These are phyloP conservation scores for Acropora yongei DNA, from an alignment of 64 coral and sea anemone genomes.

Conservation along the genomic window DNA sequence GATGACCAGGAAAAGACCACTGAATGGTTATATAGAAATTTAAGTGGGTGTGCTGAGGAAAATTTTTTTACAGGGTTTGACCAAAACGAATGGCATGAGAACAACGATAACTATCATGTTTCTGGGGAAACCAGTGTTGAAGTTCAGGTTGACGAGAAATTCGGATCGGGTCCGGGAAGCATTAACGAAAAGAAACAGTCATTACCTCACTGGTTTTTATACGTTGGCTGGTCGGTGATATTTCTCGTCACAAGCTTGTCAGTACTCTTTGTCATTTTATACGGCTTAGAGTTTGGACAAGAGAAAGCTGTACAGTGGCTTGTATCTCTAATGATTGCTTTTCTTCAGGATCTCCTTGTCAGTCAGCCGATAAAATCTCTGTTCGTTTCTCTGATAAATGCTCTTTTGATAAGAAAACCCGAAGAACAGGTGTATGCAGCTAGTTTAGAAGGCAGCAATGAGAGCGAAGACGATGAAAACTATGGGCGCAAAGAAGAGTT, in stretches of 20 bases:
- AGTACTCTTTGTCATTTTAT: constrained; percentile 64
- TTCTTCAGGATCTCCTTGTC: constrained; percentile 70
- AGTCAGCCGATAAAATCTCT: constrained; percentile 62
- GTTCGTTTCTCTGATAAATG: constrained; percentile 52
- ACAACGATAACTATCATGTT: neutral
- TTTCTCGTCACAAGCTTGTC: constrained; percentile 49
- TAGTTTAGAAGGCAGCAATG: neutral
- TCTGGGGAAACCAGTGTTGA: neutral
- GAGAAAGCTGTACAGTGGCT: constrained; percentile 78
- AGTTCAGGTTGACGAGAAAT: constrained; percentile 67
- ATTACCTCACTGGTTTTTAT: constrained; percentile 61
- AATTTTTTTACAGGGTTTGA: constrained; percentile 1
- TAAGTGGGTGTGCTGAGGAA: neutral
- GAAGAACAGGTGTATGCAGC: constrained; percentile 16
- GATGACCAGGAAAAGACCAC: constrained; percentile 13
- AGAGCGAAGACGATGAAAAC: neutral
- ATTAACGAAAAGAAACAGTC: constrained; percentile 23
- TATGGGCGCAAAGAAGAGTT: neutral
- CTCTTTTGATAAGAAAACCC: constrained; percentile 68
- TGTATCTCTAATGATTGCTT: constrained; percentile 56
- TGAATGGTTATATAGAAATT: neutral
- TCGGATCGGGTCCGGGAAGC: neutral
- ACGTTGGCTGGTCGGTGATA: constrained; percentile 68
- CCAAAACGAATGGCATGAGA: constrained; percentile 16
- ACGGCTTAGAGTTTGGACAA: constrained; percentile 66